Percentiles rank a stretch among this genome's conserved stretches.
These are phyloP conservation scores for Tetrax tetrax DNA, from an alignment of 2,113 vertebrate species.

Conservation along the genomic window DNA sequence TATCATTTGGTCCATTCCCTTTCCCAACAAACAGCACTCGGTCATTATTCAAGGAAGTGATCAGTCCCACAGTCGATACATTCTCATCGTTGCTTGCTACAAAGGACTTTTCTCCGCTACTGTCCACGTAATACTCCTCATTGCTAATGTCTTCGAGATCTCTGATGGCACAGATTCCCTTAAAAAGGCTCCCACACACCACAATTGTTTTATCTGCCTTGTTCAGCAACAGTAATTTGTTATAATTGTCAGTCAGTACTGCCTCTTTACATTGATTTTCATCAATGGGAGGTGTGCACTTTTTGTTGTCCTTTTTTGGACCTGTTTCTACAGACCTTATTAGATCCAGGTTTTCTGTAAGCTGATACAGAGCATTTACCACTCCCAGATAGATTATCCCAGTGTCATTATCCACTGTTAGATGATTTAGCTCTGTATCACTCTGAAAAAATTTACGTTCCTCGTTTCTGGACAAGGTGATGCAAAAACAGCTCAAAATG, in stretches of 20 bases:
- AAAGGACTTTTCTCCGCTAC: constrained; percentile 92
- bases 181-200: constrained; percentile 91
- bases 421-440: constrained; percentile 83
- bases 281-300: constrained; percentile 91
- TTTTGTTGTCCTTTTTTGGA: constrained; percentile 83
- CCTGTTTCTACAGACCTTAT: constrained; percentile 73
- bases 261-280: constrained; percentile 82
- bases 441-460: constrained; percentile 71
- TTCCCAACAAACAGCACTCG: constrained; percentile 90
- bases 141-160: constrained; percentile 80
- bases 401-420: constrained; percentile 79
- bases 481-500: constrained; percentile 55
- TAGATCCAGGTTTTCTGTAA: constrained; percentile 72
- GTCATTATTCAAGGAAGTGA: constrained; percentile 72
- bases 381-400: constrained; percentile 89
- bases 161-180: constrained; percentile 90
- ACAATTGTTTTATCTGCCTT: constrained; percentile 72
- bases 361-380: constrained; percentile 88
- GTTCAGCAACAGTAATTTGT: constrained; percentile 91
- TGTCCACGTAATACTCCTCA: constrained; percentile 84
- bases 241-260: constrained; percentile 81
- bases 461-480: constrained; percentile 49
- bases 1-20: constrained; percentile 88
- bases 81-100: constrained; percentile 89
- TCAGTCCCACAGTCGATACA: constrained; percentile 89